These are phyloP conservation scores for Lymantria dispar DNA, from an alignment of 2,888 invertebrate genomes.

Conservation along the genomic window DNA sequence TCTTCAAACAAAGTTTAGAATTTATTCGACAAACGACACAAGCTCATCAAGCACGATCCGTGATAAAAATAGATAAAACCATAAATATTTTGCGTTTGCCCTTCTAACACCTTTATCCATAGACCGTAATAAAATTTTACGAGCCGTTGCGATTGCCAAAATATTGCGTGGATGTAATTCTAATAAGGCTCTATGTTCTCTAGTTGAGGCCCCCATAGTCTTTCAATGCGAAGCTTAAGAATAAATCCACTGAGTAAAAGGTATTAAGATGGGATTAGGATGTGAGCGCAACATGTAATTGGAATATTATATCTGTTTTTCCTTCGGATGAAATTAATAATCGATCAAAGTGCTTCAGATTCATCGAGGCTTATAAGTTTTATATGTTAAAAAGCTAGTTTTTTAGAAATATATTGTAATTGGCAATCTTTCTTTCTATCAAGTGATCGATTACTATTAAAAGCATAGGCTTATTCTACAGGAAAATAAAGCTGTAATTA, in stretches of 20 bases:
- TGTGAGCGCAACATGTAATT: neutral
- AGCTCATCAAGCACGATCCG: too few species aligned
- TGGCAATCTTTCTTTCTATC: too few species aligned
- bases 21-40: too few species aligned
- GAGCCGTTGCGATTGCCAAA: conserved; percentile 1
- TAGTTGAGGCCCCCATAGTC: neutral
- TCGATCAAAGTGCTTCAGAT: neutral
- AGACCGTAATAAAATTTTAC: conserved; percentile 8
- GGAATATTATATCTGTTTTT: neutral
- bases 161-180: conserved; percentile 7
- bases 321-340: neutral
- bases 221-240: neutral
- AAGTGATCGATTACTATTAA: too few species aligned
- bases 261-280: neutral
- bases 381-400: too few species aligned
- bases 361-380: too few species aligned
- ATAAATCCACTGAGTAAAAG: neutral
- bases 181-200: neutral
- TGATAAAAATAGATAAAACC: too few species aligned
- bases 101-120: neutral
- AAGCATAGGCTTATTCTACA: too few species aligned
- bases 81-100: too few species aligned
- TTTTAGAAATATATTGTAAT: too few species aligned
- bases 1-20: too few species aligned
- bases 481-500: too few species aligned